phyloP scores from a whole-genome alignment of 30 jellyfish, hydroid and myxozoan species.

The Sanderia malayensis region DNA sequence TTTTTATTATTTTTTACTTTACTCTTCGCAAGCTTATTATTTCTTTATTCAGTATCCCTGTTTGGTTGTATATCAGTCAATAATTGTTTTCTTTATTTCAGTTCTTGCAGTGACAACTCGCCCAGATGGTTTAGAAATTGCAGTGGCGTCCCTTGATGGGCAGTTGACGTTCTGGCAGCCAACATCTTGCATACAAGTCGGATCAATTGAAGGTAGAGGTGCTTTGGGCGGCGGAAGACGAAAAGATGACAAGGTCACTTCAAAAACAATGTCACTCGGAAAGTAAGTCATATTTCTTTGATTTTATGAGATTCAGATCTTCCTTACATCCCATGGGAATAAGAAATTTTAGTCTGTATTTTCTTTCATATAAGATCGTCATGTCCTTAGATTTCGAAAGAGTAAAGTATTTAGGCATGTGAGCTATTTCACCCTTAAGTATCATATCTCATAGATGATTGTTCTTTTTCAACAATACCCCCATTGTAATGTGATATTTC shows the following conservation, averaged over 20 bases:
- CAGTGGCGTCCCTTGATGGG: slow-evolving; percentile 91
- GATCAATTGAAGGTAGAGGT: slow-evolving; percentile 85
- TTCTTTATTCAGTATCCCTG: neutral
- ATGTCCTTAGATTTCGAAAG: no score
- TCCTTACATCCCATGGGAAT: neutral
- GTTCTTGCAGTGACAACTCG: slow-evolving; percentile 89
- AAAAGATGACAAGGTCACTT: slow-evolving; percentile 69
- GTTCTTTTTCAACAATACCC: no score
- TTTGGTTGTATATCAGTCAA: no score
- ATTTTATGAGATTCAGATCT: neutral
- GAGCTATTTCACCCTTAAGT: no score
- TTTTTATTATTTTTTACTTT: neutral
- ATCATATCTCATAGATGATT: no score
- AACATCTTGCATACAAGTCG: slow-evolving; percentile 59
- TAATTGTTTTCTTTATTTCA: no score
- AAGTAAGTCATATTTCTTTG: slow-evolving; percentile 35
- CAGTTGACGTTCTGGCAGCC: slow-evolving; percentile 90
- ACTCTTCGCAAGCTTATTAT: neutral
- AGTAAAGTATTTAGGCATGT: no score
- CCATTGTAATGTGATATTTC: no score
- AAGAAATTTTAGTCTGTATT: neutral
- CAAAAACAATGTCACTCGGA: slow-evolving; percentile 72
- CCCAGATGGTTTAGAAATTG: slow-evolving; percentile 86
- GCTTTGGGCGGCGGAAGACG: slow-evolving; percentile 90
- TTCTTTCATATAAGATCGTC: no score